Conservation (phyloP, 1,140 invertebrate species). For the Lordiphosa collinella region DNA sequence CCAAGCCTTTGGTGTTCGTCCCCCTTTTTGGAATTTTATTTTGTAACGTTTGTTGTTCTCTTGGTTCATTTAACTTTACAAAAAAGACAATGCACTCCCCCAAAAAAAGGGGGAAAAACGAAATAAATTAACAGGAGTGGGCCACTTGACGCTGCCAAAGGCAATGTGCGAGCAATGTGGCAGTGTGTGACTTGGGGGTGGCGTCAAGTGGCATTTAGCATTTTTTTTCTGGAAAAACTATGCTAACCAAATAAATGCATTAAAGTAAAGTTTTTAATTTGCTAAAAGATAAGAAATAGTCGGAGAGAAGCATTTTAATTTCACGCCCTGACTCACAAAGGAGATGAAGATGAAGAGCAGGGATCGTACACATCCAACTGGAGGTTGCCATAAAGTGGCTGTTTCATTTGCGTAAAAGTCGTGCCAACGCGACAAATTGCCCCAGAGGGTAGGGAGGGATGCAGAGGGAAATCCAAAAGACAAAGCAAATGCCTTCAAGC, state of each 20-base stretch:
- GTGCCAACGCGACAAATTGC: slow-evolving; percentile 72
- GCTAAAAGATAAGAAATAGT: slow-evolving; percentile 13
- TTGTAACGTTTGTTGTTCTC: slow-evolving; percentile 5
- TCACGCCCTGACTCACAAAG: slow-evolving; percentile 47
- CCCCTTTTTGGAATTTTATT: neutral
- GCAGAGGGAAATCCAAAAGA: slow-evolving; percentile 27
- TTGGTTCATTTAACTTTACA: slow-evolving; percentile 49
- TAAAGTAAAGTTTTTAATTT: slow-evolving; percentile 59
- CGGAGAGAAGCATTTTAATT: slow-evolving; percentile 45
- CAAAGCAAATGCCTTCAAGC: slow-evolving; percentile 63
- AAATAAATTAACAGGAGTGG: slow-evolving; percentile 66
- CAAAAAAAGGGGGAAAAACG: slow-evolving; percentile 1
- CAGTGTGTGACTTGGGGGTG: too few relatives aligned
- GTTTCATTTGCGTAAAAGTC: slow-evolving; percentile 71
- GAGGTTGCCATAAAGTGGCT: slow-evolving; percentile 57
- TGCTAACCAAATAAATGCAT: slow-evolving; percentile 33
- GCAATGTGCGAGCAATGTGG: slow-evolving; percentile 25
- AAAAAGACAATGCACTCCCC: neutral
- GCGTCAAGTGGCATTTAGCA: slow-evolving; percentile 66
- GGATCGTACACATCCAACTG: slow-evolving; percentile 10
- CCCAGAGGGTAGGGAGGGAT: slow-evolving; percentile 29
- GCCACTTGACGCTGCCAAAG: slow-evolving; percentile 55
- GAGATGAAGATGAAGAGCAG: slow-evolving; percentile 2
- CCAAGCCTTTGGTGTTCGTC: too few relatives aligned
- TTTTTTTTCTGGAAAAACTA: slow-evolving; percentile 47